Base-by-base conservation (phyloP, 1,140 invertebrate genomes). In the Drosophila cardini region DNA sequence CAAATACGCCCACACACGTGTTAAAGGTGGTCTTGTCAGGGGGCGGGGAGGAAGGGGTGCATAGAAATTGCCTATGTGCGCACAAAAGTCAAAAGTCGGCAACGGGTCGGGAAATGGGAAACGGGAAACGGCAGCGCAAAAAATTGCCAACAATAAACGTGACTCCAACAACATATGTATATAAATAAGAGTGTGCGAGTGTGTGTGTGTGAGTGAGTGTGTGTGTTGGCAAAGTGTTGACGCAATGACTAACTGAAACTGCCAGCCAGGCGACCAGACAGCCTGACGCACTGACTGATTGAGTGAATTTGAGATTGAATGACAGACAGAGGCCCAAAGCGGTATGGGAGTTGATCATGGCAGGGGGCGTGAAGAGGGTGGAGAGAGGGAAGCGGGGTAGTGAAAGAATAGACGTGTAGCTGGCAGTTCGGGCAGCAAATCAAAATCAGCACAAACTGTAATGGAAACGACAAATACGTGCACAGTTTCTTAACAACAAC, bases 391-490 rank as follows among this genome's bases (percentile, higher is more conserved):
- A 45, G 45, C 21, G 46, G 10, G 4, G 21, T 1, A 3, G 9
- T 16, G 48, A 30, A 4, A 30, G 15, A 16, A 21, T 30, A 32
- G 45, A 46, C 40, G 26, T 57, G 52, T 55, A 36, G 55, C 7
- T 46, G 53, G 40, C 75, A 83, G 73, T 62, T 53, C 30, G 65
- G 80, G 48, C 85, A 80, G 84, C 84, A 89, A 89, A 84, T 89
- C 84, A 89, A 89, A 89, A 84, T 89, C 84, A 89, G 80, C 77
- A 84, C 84, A 89, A 80, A 89, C 85, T 89, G 84, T 89, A 89
- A 89, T 89, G 80, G 84, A 89, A 89, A 89, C 84, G 84, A 76
- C 84, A 89, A 89, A 80, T 89, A 89, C 84, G 84, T 89, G 84
- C 77, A 60, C 75, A 80, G 81, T 78, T 85, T 77, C 72, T 55